Base-by-base conservation (phyloP, 2,797 vertebrate genomes). In the Meriones psammophilus region DNA sequence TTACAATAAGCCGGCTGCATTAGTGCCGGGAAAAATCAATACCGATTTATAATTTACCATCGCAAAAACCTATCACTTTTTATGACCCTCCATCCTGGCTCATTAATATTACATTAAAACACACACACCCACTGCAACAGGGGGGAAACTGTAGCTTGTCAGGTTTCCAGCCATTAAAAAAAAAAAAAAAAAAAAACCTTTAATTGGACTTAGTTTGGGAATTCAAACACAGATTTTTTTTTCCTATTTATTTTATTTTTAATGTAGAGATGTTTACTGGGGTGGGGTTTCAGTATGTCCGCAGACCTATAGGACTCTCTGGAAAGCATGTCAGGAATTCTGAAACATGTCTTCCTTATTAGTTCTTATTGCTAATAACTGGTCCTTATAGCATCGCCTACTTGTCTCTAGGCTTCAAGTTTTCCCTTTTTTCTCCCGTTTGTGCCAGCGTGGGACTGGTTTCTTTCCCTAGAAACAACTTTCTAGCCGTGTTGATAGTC, bases 81-180 rank as follows among this genome's bases (percentile, higher is more conserved):
- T 99, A 99, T 99, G 99, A 99, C 98, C 99, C 99, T 99, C 99
- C 99, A 99, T 99, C 99, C 99, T 98, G 98, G 97, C 99, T 99
- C 99, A 99, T 99, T 99, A 99, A 99, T 99, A 99, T 99, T 99
- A 99, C 99, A 99, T 99, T 99, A 99, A 99, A 99, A 99, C 98
- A 98, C 98, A 98, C 98, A 97, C 98, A 85, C 97, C 95, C 97
- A 96, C 98, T 98, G 98, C 98, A 99, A 98, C 98, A 98, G 98
- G 98, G 98, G 33, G 33, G 97, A 98, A 98, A 98, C 98, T 96
- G 98, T 98, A 98, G 98, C 98, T 98, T 98, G 98, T 98, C 98
- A 98, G 98, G 98, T 98, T 98, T 97, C 97, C 98, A 98, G 97
- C 97, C 98, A 98, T 98, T 98, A 98, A 99, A 98, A 96, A 97